Evolutionary conservation across 2,888 invertebrate genomes (phyloP), one percentile per base, ranked within the genome.

Genomic region (Lycaena phlaeas): DNA sequence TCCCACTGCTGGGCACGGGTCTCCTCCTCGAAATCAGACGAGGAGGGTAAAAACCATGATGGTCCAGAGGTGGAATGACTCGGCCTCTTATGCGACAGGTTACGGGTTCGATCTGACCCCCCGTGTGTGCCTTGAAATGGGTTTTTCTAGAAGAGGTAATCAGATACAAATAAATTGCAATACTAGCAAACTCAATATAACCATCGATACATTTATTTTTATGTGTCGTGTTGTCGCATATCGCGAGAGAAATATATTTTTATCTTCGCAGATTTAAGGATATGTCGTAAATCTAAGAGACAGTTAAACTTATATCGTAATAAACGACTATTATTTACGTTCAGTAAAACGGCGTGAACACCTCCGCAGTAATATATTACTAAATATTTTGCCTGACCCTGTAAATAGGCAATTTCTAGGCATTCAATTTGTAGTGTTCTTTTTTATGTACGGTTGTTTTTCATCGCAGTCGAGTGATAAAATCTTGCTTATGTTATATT

Each of bases 381-480:
- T 31, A 40, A 30, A 40, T 31, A 11, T 14, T 31, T 30, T 11
- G 15, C 31, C 14, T 31, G 31, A 40, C 26, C 39, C 30, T 26
- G 11, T 25, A 40, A 40, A 31, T 40, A 40, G 26, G 39, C 39
- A 30, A 40, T 40, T 40, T 40, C 39, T 26, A 31, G 39, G 15
- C 17, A 25, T 14, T 14, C 15, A 29, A 22, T 18, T n/a, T 17
- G 30, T 29, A 39, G 30, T 39, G 25, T 29, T 25, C 15, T 11
- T 15, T 18, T 26, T 40, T 31, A 15, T 40, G 30, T 30, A 40
- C 30, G 31, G 22, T 25, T 25, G 15, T 31, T 31, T 22, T 31
- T 15, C 25, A 31, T 30, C 25, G 11, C 15, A 22, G 2, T 37
- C 14, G 3, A 15, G 10, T 14, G 26, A 26, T 27, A 37, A 37